Evolutionary conservation across 2,797 vertebrate genomes (phyloP).

Genomic region (Fundulus diaphanus): DNA sequence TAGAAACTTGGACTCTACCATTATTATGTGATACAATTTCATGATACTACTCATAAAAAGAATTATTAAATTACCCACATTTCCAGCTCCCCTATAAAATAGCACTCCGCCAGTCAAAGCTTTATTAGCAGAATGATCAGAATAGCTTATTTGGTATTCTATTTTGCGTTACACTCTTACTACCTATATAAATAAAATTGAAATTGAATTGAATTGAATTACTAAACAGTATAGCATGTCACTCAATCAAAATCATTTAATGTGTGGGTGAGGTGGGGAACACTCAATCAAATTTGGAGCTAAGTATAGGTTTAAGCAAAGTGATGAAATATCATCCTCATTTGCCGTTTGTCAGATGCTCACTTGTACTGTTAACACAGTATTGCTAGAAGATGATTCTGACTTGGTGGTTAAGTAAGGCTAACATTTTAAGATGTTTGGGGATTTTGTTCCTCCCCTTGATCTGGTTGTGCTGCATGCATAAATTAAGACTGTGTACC

Average conservation of each 20-base stretch:
- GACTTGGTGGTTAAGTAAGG: slow-evolving; percentile 71
- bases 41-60: slow-evolving; percentile 5
- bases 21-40: neutral
- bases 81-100: neutral
- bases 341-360: slow-evolving; percentile 59
- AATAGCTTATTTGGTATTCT: neutral
- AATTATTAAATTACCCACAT: neutral
- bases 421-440: slow-evolving; percentile 72
- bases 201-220: no score
- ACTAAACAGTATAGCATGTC: slow-evolving; percentile 16
- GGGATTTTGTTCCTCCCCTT: slow-evolving; percentile 55
- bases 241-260: slow-evolving; percentile 25
- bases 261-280: slow-evolving; percentile 25
- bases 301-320: slow-evolving; percentile 47
- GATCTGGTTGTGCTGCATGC: slow-evolving; percentile 68
- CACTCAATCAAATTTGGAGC: slow-evolving; percentile 29
- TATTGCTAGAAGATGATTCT: slow-evolving; percentile 54
- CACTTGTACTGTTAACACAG: slow-evolving; percentile 58
- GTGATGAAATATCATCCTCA: slow-evolving; percentile 53
- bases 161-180: no score
- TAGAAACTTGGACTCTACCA: neutral
- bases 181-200: no score
- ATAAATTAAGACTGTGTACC: slow-evolving; percentile 76
- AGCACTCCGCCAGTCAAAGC: neutral
- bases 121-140: neutral